A percentile compares a stretch with the other conserved stretches of the same genome.
Conservation (phyloP, 1,140 invertebrate species). For the Acyrthosiphon pisum region DNA sequence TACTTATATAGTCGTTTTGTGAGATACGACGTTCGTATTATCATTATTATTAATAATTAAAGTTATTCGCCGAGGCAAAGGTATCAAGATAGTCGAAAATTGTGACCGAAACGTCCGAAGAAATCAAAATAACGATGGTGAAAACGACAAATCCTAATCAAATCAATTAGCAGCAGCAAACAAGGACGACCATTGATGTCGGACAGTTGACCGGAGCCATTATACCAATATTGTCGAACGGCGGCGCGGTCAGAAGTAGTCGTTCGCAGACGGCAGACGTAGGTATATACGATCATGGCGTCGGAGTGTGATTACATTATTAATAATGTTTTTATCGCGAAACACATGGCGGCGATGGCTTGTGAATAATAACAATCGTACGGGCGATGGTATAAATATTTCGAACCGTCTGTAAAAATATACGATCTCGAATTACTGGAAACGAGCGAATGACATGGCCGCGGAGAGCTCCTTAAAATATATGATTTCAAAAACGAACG, state of each 20-base stretch:
- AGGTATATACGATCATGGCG: background rate
- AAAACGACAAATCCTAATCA: background rate
- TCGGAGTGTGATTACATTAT: background rate
- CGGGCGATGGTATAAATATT: background rate
- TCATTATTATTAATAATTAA: background rate
- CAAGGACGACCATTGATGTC: background rate
- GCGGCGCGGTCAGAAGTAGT: background rate
- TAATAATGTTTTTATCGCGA: background rate
- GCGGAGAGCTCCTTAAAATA: background rate
- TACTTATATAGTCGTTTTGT: no score
- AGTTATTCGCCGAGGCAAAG: background rate
- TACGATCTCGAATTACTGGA: background rate
- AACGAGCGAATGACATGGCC: background rate
- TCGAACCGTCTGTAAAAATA: background rate
- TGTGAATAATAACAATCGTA: background rate
- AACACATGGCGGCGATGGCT: background rate
- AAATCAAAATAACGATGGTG: background rate
- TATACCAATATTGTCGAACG: background rate
- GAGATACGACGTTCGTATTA: no score
- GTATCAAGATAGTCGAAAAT: no score
- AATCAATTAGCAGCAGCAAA: background rate
- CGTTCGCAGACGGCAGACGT: background rate
- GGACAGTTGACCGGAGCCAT: background rate
- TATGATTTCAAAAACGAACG: background rate
- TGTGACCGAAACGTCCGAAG: background rate